Evolutionary conservation across 2,888 invertebrate species (phyloP), one percentile per base, ranked within the genome.

Genomic region (Lasioglossum calceatum): DNA sequence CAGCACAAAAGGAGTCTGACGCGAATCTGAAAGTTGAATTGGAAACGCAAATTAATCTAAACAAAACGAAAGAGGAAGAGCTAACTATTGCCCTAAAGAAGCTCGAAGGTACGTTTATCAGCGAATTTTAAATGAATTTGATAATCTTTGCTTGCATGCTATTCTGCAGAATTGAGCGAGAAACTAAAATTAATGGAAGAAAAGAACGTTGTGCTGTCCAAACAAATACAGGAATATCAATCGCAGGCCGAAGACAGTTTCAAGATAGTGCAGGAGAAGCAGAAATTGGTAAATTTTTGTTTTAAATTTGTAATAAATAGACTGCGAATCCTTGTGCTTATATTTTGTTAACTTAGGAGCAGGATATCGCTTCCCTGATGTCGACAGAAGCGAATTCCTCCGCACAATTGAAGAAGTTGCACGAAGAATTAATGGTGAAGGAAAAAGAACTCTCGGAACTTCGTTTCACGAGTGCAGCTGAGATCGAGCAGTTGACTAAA

Each of bases 371-470:
- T 81, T 96, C 95, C 90, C 93, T 97, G 64, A 96, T 96, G 70
- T 96, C 96, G n/a, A 96, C 96, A 87, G 96, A 97, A 0, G 96
- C 96, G 27, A 96, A 96, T 92, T 96, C 97, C 4, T 96, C 96
- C 90, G 96, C 96, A 83, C 96, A 97, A 91, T 95, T 97, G 77
- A 95, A 95, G 82, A 96, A 96, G 89, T 93, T 97, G 58, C 96
- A 96, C 5, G 96, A 96, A 87, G 96, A 96, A 89, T 93, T 97
- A 1, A 96, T 96, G 90, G 95, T 96, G 32, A 96, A 97, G 71
- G 97, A 97, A 92, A 96, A 96, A 89, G 96, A 96, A 87, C 95
- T 96, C 61, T 96, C 81, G 44, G 92, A 94, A 74, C 83, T 93
- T 39, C 92, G 92, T 73, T 88, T 90, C 44, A 86, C 91, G 14